Conservation (phyloP, 1,140 invertebrate species). For the Meloidogyne floridensis region DNA sequence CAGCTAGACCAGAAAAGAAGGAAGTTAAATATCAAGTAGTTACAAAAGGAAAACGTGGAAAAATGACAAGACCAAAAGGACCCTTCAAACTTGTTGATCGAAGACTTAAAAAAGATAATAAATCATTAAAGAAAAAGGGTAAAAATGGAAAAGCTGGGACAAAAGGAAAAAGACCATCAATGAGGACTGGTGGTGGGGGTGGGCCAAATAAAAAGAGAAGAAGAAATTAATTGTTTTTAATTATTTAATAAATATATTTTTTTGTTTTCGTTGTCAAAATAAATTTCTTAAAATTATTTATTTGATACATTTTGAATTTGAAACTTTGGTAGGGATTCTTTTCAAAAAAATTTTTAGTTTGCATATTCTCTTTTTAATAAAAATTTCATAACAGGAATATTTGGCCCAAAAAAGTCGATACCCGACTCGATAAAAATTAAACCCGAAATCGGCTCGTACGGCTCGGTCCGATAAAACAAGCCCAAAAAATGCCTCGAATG, state of each 20-base stretch:
- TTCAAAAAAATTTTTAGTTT: too few relatives aligned
- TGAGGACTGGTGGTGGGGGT: background rate
- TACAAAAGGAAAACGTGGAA: constrained; percentile 82
- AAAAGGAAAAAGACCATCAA: constrained; percentile 2
- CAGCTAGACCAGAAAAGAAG: constrained; percentile 75
- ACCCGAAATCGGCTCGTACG: too few relatives aligned
- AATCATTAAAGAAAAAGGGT: background rate
- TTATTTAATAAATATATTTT: background rate
- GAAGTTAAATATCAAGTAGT: constrained; percentile 91
- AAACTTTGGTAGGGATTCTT: too few relatives aligned
- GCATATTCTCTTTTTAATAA: too few relatives aligned
- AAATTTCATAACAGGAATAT: too few relatives aligned
- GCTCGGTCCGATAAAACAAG: too few relatives aligned
- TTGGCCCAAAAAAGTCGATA: too few relatives aligned
- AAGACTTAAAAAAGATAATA: constrained; percentile 83
- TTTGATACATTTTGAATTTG: background rate
- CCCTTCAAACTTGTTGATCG: constrained; percentile 90
- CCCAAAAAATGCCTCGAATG: too few relatives aligned
- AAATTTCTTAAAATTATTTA: background rate
- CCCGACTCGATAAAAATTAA: too few relatives aligned
- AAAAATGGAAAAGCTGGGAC: background rate
- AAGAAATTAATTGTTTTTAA: background rate
- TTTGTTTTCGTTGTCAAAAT: background rate
- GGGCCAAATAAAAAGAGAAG: background rate
- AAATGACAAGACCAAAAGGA: constrained; percentile 79